These are phyloP conservation scores for Spilosoma lubricipeda DNA, from an alignment of 2,888 invertebrate genomes.

Conservation along the genomic window DNA sequence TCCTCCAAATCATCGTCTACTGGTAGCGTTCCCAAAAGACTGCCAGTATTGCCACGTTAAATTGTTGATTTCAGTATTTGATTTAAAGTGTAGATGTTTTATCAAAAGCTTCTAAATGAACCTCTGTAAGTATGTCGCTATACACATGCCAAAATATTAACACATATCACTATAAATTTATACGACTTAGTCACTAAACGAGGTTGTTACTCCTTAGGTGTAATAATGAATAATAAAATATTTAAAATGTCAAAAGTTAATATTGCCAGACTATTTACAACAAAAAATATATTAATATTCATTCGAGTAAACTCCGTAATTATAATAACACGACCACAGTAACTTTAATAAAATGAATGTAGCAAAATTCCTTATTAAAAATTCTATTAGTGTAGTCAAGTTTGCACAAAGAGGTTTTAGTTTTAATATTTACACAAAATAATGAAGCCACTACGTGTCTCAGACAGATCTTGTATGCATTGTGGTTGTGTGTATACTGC, in stretches of 20 bases:
- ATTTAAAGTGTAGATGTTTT: too few species aligned
- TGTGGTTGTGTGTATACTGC: conserved; percentile 19
- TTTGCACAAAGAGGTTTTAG: conserved; percentile 49
- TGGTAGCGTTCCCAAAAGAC: too few species aligned
- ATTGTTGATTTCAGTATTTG: too few species aligned
- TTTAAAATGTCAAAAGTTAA: conserved; percentile 65
- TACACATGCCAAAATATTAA: conserved; percentile 16
- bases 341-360: conserved; percentile 18
- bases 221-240: conserved; percentile 54
- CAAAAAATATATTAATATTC: conserved; percentile 40
- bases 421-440: conserved; percentile 39
- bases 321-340: conserved; percentile 20
- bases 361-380: conserved; percentile 40
- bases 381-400: conserved; percentile 46
- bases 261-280: conserved; percentile 45
- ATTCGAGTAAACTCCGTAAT: conserved; percentile 29
- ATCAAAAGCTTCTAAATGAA: not conserved
- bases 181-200: conserved; percentile 38
- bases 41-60: too few species aligned
- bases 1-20: too few species aligned
- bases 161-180: conserved; percentile 30
- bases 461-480: conserved; percentile 23
- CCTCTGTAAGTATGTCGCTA: conserved; percentile 20
- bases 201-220: conserved; percentile 54
- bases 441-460: conserved; percentile 26